These are phyloP conservation scores for Myripristis jacobus DNA, from an alignment of 2,797 vertebrate genomes.

Conservation along the genomic window DNA sequence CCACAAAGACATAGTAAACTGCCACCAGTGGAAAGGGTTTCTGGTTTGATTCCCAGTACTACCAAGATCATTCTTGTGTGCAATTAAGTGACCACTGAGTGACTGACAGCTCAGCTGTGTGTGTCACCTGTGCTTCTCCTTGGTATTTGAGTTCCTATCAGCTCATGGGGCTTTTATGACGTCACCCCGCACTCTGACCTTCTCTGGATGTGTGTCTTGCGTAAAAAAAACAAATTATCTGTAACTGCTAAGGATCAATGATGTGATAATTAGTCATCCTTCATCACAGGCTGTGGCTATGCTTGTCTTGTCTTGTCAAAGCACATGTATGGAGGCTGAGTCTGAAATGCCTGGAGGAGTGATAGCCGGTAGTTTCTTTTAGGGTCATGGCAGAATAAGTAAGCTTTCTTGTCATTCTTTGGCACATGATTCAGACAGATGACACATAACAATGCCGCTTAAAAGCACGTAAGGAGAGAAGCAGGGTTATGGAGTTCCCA, in stretches of 20 bases:
- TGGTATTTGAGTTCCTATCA: too few species aligned
- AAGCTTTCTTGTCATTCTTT: conserved; percentile 10
- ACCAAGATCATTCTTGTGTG: not conserved
- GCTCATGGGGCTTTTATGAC: too few species aligned
- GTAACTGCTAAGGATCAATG: too few species aligned
- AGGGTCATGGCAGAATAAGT: conserved; percentile 16
- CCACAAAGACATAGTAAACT: too few species aligned
- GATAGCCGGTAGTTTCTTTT: conserved; percentile 14
- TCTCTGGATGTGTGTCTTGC: too few species aligned
- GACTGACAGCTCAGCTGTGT: not conserved
- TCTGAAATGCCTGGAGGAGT: not conserved
- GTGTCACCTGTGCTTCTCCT: not conserved
- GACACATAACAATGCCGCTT: conserved; percentile 21
- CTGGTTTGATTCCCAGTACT: conserved; percentile 2
- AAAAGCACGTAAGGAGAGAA: conserved; percentile 25
- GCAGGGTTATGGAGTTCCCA: not conserved
- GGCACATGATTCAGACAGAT: conserved; percentile 41
- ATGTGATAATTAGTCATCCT: too few species aligned
- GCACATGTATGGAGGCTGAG: too few species aligned
- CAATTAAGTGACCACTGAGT: not conserved
- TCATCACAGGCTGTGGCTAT: too few species aligned
- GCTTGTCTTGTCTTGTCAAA: too few species aligned
- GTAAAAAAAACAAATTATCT: too few species aligned
- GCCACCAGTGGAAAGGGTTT: too few species aligned
- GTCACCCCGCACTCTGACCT: too few species aligned